These are phyloP conservation scores for Tychaedon coryphoeus DNA, from an alignment of 2,113 vertebrate genomes.

Conservation along the genomic window DNA sequence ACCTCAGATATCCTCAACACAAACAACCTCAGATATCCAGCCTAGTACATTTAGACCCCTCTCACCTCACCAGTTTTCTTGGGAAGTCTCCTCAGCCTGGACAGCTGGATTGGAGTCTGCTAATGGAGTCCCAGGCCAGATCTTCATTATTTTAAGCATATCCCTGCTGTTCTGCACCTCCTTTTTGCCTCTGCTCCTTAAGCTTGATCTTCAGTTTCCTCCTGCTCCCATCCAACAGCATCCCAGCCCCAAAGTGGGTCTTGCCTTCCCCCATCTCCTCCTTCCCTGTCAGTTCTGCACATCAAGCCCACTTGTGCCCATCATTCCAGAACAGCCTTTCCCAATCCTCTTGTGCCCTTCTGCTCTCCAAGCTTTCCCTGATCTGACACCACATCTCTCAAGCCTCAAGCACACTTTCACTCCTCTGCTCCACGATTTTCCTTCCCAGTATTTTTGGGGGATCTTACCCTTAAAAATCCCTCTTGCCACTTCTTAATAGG, in stretches of 20 bases:
- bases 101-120: not conserved
- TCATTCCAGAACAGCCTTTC: not conserved
- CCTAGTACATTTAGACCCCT: rapidly evolving
- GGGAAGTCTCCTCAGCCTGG: not conserved
- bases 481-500: not conserved
- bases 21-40: not conserved
- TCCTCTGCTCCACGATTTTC: not conserved
- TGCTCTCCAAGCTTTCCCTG: not conserved
- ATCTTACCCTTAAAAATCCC: not conserved
- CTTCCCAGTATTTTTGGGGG: not conserved
- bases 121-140: not conserved
- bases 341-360: not conserved
- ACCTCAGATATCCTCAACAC: not conserved
- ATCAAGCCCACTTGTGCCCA: not conserved
- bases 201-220: not conserved
- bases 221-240: not conserved
- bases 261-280: not conserved
- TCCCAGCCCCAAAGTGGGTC: not conserved
- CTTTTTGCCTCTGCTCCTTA: rapidly evolving
- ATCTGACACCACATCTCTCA: not conserved
- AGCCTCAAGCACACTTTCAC: not conserved
- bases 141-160: not conserved
- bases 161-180: not conserved
- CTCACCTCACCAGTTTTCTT: not conserved
- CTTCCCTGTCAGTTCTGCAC: not conserved